Evolutionary conservation across 2,113 vertebrate species (phyloP).

Genomic region (Saguinus midas): DNA sequence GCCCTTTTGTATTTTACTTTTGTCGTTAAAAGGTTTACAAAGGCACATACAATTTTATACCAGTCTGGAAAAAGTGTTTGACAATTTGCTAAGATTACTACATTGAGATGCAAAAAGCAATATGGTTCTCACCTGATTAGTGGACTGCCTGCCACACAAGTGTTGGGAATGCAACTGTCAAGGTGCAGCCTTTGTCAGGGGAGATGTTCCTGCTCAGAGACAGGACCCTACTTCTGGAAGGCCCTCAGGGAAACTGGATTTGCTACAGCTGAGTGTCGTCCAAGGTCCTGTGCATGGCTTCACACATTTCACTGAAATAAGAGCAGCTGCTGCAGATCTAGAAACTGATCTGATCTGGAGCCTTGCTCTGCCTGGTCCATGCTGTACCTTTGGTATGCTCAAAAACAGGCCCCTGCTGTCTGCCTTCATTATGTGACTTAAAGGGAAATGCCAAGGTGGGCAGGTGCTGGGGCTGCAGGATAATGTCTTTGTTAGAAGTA

Average conservation of each 20-base stretch:
- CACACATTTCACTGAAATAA: neutral
- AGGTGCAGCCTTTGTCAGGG: fast-evolving
- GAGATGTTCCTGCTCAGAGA: neutral
- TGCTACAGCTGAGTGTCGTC: neutral
- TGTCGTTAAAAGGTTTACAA: neutral
- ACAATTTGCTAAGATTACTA: neutral
- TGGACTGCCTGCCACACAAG: neutral
- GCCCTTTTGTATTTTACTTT: neutral
- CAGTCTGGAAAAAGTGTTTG: neutral
- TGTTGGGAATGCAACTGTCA: too few species aligned
- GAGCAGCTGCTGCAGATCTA: neutral
- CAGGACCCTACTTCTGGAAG: neutral
- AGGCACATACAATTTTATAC: neutral
- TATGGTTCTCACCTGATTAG: neutral
- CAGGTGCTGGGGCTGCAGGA: too few species aligned
- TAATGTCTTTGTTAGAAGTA: neutral
- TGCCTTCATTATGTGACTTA: neutral
- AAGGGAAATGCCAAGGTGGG: neutral
- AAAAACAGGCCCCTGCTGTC: neutral
- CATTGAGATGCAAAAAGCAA: neutral
- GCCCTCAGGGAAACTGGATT: neutral
- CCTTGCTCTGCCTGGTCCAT: neutral
- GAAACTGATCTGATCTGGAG: neutral
- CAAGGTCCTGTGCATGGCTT: neutral
- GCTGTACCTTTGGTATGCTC: fast-evolving